Base-by-base conservation (phyloP, 2,113 vertebrate species). In the Aspidoscelis tigris region DNA sequence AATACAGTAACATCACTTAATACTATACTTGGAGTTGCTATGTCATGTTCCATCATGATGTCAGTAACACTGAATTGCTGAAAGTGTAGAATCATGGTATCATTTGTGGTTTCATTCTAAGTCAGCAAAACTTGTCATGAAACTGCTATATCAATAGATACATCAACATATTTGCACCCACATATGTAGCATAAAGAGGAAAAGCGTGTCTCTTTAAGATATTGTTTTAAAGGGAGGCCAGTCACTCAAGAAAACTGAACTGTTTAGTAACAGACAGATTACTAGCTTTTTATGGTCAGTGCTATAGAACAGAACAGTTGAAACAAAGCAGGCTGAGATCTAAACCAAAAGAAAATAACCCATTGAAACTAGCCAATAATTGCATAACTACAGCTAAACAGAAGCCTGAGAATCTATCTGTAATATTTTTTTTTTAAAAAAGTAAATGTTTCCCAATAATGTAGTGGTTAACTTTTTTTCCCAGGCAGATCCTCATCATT, bases 401-500 rank as follows among this genome's bases (percentile, higher is more conserved):
- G 58, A 1, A 1, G 74, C 72, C 76, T 2, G 14, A 88, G n/a
- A n/a, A n/a, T n/a, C 44, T 89, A 81, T 87, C 26, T 86, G 80
- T 81, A 86, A 84, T 77, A 85, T n/a, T n/a, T 1, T 33, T 33
- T 33, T 33, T 33, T 33, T 64, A 20, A 70, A 66, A 4, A 43
- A 80, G 68, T 0, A 91, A 88, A 18, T 80, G 88, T 69, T 79
- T 90, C 41, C 50, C 86, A 85, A 85, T 78, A 18, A 89, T 76
- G 88, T 24, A 89, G 85, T 72, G 87, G 90, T 78, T 12, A 90
- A 89, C 79, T 6, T 6, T 6, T 69, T 83, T 88, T 33, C 70
- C 18, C 1, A 88, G 22, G 33, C 22, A 1, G 3, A 76, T 89
- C 87, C 78, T 90, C 82, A 89, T 79, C 64, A 2, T 78, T 81